Percentiles rank a stretch among this genome's conserved stretches.
Evolutionary conservation across 2,113 vertebrate genomes (phyloP).

Genomic region (Eptesicus fuscus): DNA sequence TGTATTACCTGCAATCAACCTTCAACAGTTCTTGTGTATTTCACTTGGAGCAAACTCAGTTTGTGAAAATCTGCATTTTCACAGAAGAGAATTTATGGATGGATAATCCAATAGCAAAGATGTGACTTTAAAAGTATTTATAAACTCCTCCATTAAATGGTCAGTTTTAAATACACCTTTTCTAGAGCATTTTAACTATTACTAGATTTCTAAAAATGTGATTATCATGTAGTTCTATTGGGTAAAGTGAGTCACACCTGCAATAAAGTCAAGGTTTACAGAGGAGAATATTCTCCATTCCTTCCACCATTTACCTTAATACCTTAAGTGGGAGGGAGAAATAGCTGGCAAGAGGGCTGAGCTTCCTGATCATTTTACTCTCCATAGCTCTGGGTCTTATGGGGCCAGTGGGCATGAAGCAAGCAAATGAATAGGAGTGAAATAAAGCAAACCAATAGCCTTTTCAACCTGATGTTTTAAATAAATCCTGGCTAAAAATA

Average conservation of each 20-base stretch:
- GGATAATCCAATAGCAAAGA: background rate
- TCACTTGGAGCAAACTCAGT: background rate
- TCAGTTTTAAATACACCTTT: background rate
- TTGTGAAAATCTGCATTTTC: background rate
- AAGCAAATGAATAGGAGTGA: constrained; percentile 20
- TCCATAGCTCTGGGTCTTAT: constrained; percentile 41
- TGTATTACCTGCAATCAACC: background rate
- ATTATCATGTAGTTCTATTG: background rate
- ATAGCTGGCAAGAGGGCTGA: background rate
- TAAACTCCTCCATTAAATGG: background rate
- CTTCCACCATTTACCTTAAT: background rate
- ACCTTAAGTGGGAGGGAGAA: background rate
- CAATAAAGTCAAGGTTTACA: background rate
- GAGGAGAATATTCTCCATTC: background rate
- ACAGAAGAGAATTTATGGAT: background rate
- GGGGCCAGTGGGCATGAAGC: constrained; percentile 22
- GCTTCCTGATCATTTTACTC: constrained; percentile 55
- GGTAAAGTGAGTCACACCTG: background rate
- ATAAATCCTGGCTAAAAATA: too few species aligned
- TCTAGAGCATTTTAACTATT: background rate
- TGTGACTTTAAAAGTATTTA: background rate
- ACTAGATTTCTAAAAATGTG: background rate
- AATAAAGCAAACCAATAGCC: constrained; percentile 27
- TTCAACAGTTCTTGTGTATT: background rate
- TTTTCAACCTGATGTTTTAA: constrained; percentile 50